Evolutionary conservation across 2,797 vertebrate genomes (phyloP).

Genomic region (Hippopotamyrus pictus): DNA sequence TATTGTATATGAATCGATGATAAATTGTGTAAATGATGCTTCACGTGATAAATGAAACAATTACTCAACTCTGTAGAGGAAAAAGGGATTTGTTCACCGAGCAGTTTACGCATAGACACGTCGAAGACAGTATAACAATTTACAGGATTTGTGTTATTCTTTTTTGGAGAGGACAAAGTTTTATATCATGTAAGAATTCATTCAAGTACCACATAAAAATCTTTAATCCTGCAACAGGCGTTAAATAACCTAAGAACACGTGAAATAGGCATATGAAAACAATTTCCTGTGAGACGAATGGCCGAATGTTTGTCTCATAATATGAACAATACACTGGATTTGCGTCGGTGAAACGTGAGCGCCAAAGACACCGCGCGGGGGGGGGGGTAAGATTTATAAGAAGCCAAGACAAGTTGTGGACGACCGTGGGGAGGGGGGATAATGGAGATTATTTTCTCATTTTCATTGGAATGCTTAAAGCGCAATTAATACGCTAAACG

Average conservation of each 20-base stretch:
- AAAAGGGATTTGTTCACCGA: neutral
- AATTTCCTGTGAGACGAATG: slow-evolving; percentile 1
- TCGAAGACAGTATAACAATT: neutral
- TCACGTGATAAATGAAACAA: neutral
- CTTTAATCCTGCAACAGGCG: neutral
- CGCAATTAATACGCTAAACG: neutral
- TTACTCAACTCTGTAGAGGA: neutral
- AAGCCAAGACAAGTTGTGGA: neutral
- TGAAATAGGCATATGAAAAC: neutral
- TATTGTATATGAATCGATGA: neutral
- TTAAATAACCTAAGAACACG: neutral
- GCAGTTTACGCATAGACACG: neutral
- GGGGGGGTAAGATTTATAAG: neutral
- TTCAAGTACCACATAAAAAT: neutral
- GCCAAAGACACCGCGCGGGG: neutral
- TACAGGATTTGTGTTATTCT: neutral
- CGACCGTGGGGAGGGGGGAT: neutral
- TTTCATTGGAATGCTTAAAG: neutral
- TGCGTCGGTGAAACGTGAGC: neutral
- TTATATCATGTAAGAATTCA: neutral
- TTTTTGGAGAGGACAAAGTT: neutral
- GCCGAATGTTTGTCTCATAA: neutral
- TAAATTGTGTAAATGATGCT: neutral
- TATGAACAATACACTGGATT: neutral
- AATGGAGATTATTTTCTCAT: neutral